Base-by-base conservation (phyloP, 2,888 invertebrate species). In the Standfussiana lucernea region DNA sequence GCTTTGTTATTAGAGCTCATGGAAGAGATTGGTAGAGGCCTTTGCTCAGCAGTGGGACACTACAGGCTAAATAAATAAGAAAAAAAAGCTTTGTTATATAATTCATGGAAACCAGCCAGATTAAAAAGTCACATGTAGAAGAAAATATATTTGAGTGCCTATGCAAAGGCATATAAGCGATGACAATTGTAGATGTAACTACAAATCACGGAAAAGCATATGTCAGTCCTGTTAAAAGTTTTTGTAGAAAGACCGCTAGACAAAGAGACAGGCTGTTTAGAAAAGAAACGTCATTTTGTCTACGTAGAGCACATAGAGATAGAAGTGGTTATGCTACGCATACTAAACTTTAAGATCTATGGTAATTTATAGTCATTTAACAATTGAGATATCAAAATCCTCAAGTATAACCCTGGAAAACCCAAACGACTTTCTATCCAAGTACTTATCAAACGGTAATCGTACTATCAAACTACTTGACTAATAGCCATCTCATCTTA, bases 401-500 rank as follows among this genome's bases (percentile, higher is more conserved):
- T 28, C 28, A 28, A 56, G 2, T 28, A 15, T 7, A 15, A 24
- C 8, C n/a, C n/a, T 8, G 0, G 1, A 11, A n/a, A 64, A n/a
- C 15, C n/a, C 15, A n/a, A n/a, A 40, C 0, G 15, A 3, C 2
- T 64, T n/a, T 64, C 7, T 35, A 40, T 7, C 24, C 3, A 40
- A 40, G 4, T n/a, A 40, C 62, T 6, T 18, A n/a, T 40, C 15
- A 64, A 21, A 40, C 21, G 32, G 8, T 32, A 21, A 35, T 3
- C 8, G 7, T 24, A 65, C 8, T 18, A 45, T 59, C n/a, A 47
- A 47, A n/a, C 35, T 53, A 15, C 3, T 40, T 76, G 5, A 70
- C 61, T 32, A 79, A 64, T 45, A 83, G 21, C 13, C 28, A n/a
- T 53, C 40, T 71, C n/a, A 50, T 32, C 42, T 73, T 65, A 71